Base-by-base conservation (phyloP, 1,140 invertebrate species). In the Drosophila pachea region DNA sequence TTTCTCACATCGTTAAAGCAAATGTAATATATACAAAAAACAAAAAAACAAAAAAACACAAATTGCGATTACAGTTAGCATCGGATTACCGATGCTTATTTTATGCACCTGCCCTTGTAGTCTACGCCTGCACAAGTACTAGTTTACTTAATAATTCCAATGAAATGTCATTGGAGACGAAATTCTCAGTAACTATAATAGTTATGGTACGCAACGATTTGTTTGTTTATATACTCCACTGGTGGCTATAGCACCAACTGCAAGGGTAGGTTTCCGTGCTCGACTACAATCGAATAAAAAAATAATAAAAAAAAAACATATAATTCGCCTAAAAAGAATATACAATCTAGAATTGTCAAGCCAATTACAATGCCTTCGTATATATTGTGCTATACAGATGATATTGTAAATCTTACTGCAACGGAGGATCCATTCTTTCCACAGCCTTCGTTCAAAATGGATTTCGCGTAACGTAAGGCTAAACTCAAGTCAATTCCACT, bases 381-480 rank as follows among this genome's bases (percentile, higher is more conserved):
- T 22, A 35, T 50, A 5, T 64, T 64, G 66, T 64, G 60, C 60
- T 47, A 56, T 42, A 68, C 40, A 35, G 14, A 35, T 50, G 14
- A 35, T 50, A 32, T 8, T 35, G 11, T 40, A 50, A 66, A 38
- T 65, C 94, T 95, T 94, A 95, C 94, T 90, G 94, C 94, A 89
- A 95, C 94, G 77, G 94, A 94, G 78, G 94, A 95, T 91, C 97
- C 97, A 91, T 99, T 99, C 92, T 97, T 98, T 82, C 98, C 98
- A 77, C 95, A 94, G 89, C 98, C 98, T 88, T 97, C 97, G 83
- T 93, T 94, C 88, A 97, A 94, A 89, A 98, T 97, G 89, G 95
- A 93, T 81, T 92, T 86, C 7, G 74, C 50, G 69, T 88, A 89
- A 63, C 84, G 84, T 53, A 84, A 61, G 33, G 76, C 63, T 76